Evolutionary conservation across 2,888 invertebrate genomes (phyloP).

Genomic region (Xanthostigma xanthostigma): DNA sequence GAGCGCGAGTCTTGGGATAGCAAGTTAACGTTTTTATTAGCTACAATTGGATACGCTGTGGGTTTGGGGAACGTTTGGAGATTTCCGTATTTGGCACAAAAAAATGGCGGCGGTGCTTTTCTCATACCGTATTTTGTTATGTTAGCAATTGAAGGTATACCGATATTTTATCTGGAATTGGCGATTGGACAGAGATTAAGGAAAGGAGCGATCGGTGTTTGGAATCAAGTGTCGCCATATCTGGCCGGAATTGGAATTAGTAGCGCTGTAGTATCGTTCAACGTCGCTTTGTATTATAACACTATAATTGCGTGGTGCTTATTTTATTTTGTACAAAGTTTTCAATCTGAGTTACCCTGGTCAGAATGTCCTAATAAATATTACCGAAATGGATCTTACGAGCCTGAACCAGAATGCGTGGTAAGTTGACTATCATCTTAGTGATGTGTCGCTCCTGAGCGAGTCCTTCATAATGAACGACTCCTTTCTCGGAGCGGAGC

Average conservation of each 20-base stretch:
- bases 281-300: constrained; percentile 93
- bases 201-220: constrained; percentile 88
- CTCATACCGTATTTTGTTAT: constrained; percentile 92
- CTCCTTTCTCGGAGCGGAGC: too few relatives aligned
- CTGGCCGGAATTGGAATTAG: constrained; percentile 83
- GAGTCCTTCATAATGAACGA: too few relatives aligned
- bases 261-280: constrained; percentile 90
- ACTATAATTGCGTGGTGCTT: constrained; percentile 97
- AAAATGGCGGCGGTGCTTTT: constrained; percentile 94
- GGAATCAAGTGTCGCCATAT: constrained; percentile 86
- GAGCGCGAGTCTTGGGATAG: constrained; percentile 88
- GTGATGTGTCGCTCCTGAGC: too few relatives aligned
- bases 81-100: constrained; percentile 88
- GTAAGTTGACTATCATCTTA: constrained; percentile 37
- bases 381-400: constrained; percentile 64
- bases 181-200: constrained; percentile 87
- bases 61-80: constrained; percentile 92
- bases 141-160: constrained; percentile 87
- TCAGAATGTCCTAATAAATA: constrained; percentile 75
- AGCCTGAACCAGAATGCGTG: constrained; percentile 65
- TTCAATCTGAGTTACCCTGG: constrained; percentile 85
- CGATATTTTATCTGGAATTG: constrained; percentile 89
- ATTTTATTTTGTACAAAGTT: constrained; percentile 87
- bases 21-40: constrained; percentile 79
- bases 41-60: constrained; percentile 90